Conservation (phyloP, 1,140 invertebrate species). For the Lutraria rhynchaena region DNA sequence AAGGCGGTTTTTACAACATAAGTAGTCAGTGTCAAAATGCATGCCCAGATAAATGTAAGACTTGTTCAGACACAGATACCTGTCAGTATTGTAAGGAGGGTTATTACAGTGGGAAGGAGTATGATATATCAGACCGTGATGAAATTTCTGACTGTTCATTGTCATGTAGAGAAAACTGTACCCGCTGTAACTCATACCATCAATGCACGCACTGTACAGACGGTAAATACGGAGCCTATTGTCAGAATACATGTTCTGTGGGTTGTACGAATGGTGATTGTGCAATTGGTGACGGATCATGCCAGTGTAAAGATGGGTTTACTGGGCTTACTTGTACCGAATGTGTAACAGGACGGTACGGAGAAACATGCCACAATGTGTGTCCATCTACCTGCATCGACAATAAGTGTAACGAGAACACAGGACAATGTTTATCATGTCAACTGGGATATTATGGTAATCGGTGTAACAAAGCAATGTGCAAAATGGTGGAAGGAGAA, state of each 20-base stretch:
- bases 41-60: background rate
- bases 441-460: background rate
- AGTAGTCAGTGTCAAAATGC: background rate
- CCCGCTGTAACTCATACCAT: too few relatives aligned
- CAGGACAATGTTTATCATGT: too few relatives aligned
- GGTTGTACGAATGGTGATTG: background rate
- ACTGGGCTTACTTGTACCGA: background rate
- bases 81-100: background rate
- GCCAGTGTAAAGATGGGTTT: background rate
- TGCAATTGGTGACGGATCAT: background rate
- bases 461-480: background rate
- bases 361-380: too few relatives aligned
- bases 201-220: background rate
- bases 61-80: background rate
- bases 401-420: too few relatives aligned
- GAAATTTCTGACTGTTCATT: background rate
- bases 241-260: background rate
- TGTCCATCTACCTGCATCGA: background rate
- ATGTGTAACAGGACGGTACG: too few relatives aligned
- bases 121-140: background rate
- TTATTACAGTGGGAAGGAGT: background rate
- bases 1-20: background rate
- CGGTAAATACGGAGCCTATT: background rate
- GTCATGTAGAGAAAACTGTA: too few relatives aligned
- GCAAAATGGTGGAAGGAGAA: too few relatives aligned